phyloP scores from a whole-genome alignment of 1,140 invertebrate species.

The Gryllus bimaculatus region DNA sequence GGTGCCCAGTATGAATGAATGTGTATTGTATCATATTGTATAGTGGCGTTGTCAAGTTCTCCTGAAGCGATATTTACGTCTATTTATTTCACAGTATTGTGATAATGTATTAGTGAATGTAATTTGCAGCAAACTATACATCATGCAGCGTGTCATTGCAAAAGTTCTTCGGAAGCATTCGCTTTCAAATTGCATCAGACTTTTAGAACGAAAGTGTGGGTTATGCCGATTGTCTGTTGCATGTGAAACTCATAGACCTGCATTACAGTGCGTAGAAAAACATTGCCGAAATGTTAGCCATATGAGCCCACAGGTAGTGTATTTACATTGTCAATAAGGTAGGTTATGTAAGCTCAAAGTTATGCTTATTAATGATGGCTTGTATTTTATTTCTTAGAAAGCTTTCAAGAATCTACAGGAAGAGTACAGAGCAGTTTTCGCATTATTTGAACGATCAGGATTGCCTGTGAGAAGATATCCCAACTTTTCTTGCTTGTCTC shows the following conservation, averaged over 20 bases:
- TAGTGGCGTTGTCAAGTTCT: no score
- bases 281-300: not conserved
- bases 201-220: not conserved
- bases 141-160: no score
- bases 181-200: not conserved
- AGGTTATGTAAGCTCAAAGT: not conserved
- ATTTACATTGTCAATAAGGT: not conserved
- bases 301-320: not conserved
- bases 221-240: not conserved
- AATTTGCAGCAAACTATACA: no score
- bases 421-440: conserved; percentile 10
- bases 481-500: not conserved
- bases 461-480: not conserved
- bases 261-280: not conserved
- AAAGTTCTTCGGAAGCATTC: not conserved
- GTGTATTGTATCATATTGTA: no score
- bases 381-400: conserved; percentile 3
- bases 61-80: no score
- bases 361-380: not conserved
- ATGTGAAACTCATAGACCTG: not conserved
- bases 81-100: no score
- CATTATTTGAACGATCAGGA: conserved; percentile 15
- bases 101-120: no score
- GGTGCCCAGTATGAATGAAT: no score
- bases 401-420: conserved; percentile 1